phyloP scores from a whole-genome alignment of 2,113 vertebrate genomes.

The Aleadryas rufinucha region DNA sequence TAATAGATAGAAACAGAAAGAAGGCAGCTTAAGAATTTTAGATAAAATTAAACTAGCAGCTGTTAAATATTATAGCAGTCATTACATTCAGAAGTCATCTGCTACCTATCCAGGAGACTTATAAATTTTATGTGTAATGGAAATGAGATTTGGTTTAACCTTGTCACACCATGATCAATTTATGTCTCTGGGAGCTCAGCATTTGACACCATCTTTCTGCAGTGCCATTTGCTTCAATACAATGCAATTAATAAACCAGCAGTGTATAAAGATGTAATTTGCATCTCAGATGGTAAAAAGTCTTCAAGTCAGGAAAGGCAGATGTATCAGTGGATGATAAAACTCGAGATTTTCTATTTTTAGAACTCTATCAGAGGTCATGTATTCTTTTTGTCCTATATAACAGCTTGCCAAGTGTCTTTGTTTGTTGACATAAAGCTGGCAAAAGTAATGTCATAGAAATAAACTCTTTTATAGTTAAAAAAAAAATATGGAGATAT shows the following conservation, averaged over 20 bases:
- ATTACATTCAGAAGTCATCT: constrained; percentile 1
- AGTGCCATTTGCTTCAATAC: background rate
- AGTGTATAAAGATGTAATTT: background rate
- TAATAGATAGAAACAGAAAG: background rate
- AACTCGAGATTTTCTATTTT: background rate
- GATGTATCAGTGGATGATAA: background rate
- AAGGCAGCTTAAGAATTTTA: background rate
- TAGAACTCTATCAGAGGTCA: background rate
- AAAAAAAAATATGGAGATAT: background rate
- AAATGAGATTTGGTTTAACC: background rate
- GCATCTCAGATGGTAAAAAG: background rate
- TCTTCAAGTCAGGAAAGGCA: background rate
- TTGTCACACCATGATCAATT: background rate
- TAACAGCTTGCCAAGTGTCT: background rate
- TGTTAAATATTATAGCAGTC: constrained; percentile 23
- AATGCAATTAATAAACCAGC: constrained; percentile 30
- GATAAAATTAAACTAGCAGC: background rate
- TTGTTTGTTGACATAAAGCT: background rate
- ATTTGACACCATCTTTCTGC: background rate
- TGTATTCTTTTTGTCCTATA: background rate
- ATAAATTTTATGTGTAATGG: background rate
- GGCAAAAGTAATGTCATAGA: background rate
- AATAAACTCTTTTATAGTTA: background rate
- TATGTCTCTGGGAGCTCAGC: background rate
- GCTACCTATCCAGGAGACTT: background rate